Conservation (phyloP, 2,888 invertebrate genomes). For the Drosophila ezoana region DNA sequence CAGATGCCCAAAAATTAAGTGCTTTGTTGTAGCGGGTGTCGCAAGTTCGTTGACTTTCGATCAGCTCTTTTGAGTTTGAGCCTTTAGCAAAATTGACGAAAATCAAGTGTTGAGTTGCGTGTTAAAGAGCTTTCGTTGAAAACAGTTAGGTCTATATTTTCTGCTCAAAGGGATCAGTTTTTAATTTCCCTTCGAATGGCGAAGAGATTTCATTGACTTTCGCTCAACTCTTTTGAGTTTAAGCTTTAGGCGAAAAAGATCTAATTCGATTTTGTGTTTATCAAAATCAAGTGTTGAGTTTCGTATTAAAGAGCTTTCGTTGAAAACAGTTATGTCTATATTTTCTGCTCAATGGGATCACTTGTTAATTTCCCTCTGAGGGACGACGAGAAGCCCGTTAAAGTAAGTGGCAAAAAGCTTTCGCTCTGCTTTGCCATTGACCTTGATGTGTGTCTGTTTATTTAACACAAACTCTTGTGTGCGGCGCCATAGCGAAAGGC, state of each 20-base stretch:
- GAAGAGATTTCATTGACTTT: too few relatives aligned
- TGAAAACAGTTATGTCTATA: background rate
- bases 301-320: background rate
- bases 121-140: too few relatives aligned
- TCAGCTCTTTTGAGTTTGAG: background rate
- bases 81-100: background rate
- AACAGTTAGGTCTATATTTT: too few relatives aligned
- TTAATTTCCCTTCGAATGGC: too few relatives aligned
- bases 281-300: background rate
- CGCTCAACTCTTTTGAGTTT: too few relatives aligned
- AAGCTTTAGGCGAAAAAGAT: too few relatives aligned
- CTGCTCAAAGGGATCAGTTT: too few relatives aligned
- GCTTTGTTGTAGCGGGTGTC: constrained; percentile 33
- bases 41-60: constrained; percentile 57
- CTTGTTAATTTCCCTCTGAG: background rate
- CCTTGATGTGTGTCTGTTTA: constrained; percentile 46
- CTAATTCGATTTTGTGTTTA: too few relatives aligned
- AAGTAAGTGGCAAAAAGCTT: background rate
- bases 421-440: constrained; percentile 29
- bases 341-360: background rate
- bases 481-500: constrained; percentile 36
- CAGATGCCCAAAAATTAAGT: constrained; percentile 22
- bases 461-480: constrained; percentile 33
- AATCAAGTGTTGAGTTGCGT: background rate
- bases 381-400: background rate